phyloP scores from a whole-genome alignment of 2,888 invertebrate genomes.

The Lamellibrachia columna region DNA sequence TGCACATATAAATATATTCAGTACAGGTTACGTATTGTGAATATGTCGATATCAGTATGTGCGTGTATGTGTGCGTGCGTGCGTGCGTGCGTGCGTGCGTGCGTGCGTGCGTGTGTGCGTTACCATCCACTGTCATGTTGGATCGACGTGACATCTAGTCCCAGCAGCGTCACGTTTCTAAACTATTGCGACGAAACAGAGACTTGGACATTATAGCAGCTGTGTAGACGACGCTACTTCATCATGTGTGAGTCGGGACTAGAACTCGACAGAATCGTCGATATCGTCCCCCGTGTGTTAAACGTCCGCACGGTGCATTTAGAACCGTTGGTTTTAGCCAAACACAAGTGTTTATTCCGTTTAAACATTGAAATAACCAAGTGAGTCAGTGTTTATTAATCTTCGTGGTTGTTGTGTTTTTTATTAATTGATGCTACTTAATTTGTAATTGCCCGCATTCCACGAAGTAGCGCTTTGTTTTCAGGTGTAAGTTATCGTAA shows the following conservation, averaged over 20 bases:
- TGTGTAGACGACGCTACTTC: not conserved
- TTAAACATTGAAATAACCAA: not conserved
- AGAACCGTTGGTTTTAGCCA: not conserved
- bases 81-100: conserved; percentile 19
- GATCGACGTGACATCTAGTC: too few species aligned
- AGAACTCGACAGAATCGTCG: not conserved
- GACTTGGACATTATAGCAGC: too few species aligned
- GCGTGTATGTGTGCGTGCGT: not conserved
- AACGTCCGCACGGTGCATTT: not conserved
- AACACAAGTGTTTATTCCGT: not conserved
- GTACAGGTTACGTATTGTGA: not conserved
- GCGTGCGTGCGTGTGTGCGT: not conserved
- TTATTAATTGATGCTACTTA: too few species aligned
- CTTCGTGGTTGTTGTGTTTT: too few species aligned
- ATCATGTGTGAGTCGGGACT: not conserved
- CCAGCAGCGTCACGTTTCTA: too few species aligned
- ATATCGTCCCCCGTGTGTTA: not conserved
- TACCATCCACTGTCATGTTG: too few species aligned
- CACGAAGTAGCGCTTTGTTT: too few species aligned
- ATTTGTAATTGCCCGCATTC: too few species aligned
- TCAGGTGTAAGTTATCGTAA: too few species aligned
- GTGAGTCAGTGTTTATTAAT: too few species aligned
- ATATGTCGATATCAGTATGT: not conserved
- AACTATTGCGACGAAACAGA: too few species aligned
- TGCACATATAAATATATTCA: too few species aligned